phyloP scores from a whole-genome alignment of 2,113 vertebrate species.

The Coreoperca whiteheadi region DNA sequence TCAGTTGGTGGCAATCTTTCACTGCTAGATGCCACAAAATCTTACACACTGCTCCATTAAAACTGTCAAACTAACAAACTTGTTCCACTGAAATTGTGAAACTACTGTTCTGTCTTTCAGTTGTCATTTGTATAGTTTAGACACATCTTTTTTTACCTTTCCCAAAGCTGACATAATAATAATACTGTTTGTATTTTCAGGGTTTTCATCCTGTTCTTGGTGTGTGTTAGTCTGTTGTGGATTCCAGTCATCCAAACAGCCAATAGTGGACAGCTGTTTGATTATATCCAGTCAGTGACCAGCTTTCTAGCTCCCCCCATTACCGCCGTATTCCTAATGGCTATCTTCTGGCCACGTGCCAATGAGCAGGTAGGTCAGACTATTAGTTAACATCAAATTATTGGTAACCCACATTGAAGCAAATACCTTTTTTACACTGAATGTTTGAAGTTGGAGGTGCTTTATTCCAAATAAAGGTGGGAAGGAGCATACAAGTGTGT shows the following conservation, averaged over 20 bases:
- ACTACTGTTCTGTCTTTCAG: background rate
- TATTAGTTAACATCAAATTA: no score
- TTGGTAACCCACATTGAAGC: no score
- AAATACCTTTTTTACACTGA: no score
- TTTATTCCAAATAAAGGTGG: no score
- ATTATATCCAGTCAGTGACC: conserved; percentile 94
- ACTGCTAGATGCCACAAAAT: no score
- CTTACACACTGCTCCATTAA: no score
- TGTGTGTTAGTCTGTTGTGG: conserved; percentile 93
- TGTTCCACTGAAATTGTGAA: background rate
- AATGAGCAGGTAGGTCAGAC: conserved; percentile 88
- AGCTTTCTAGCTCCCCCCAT: conserved; percentile 95
- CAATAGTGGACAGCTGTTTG: conserved; percentile 94
- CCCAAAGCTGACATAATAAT: background rate
- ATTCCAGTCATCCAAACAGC: conserved; percentile 94
- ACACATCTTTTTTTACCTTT: background rate
- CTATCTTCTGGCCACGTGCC: conserved; percentile 93
- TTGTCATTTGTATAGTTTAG: background rate
- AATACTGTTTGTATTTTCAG: conserved; percentile 74
- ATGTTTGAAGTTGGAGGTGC: no score
- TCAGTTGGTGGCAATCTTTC: no score
- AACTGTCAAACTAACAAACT: no score
- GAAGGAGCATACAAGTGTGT: no score
- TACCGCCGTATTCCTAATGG: conserved; percentile 92
- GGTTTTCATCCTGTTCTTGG: conserved; percentile 90